Percentiles rank a stretch among this genome's conserved stretches.
These are phyloP conservation scores for Diplazon laetatorius DNA, from an alignment of 2,888 invertebrate genomes.

Conservation along the genomic window DNA sequence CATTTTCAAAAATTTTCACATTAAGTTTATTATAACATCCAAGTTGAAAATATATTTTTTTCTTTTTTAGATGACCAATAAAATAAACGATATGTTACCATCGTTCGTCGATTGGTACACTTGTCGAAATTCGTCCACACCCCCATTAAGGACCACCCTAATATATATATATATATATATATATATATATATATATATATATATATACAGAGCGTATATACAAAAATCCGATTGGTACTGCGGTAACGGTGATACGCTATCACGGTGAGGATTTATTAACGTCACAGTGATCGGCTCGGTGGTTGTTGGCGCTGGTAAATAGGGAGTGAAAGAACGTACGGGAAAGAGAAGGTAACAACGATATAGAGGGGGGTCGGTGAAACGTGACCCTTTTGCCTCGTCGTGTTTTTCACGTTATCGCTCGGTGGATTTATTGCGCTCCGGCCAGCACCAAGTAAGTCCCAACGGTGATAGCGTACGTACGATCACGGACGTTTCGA, in stretches of 20 bases:
- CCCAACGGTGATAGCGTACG: constrained; percentile 17
- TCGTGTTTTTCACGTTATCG: constrained; percentile 53
- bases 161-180: too few species aligned
- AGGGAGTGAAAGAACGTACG: neutral
- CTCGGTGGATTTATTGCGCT: constrained; percentile 39
- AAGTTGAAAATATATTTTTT: too few species aligned
- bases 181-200: too few species aligned
- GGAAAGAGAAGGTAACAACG: constrained; percentile 14
- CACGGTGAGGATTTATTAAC: constrained; percentile 49
- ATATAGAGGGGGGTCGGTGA: constrained; percentile 10
- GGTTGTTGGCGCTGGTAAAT: constrained; percentile 8
- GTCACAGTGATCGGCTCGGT: constrained; percentile 36
- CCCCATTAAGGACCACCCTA: too few species aligned
- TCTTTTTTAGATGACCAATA: too few species aligned
- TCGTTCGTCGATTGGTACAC: too few species aligned
- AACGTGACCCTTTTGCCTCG: constrained; percentile 36
- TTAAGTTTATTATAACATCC: too few species aligned
- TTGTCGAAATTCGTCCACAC: too few species aligned
- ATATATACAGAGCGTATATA: constrained; percentile 8
- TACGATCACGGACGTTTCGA: constrained; percentile 39
- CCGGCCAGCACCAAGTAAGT: constrained; percentile 40
- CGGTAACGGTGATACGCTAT: constrained; percentile 52
- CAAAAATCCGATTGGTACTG: constrained; percentile 29
- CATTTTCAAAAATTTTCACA: too few species aligned
- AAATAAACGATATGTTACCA: too few species aligned